Evolutionary conservation across 2,888 invertebrate genomes (phyloP).

Genomic region (Nesidiocoris tenuis): DNA sequence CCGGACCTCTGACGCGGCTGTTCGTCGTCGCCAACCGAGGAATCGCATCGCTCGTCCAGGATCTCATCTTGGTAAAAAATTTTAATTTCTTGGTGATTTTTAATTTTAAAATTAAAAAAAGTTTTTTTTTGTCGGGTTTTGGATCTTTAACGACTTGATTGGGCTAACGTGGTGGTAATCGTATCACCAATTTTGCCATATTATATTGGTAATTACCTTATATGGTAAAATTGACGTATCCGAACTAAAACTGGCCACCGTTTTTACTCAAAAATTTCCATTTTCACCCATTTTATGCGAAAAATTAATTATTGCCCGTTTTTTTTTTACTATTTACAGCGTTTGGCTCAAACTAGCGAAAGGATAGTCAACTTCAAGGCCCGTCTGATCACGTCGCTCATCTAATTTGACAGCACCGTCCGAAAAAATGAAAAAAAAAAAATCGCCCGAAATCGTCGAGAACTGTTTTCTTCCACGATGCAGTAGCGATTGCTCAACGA

Average conservation of each 20-base stretch:
- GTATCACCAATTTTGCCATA: too few species aligned
- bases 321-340: too few species aligned
- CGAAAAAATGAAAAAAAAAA: background rate
- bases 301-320: too few species aligned
- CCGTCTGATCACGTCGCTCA: conserved; percentile 83
- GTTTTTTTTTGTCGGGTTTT: background rate
- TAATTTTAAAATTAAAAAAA: background rate
- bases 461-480: background rate
- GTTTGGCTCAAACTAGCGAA: conserved; percentile 84
- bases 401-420: conserved; percentile 59
- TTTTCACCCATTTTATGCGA: too few species aligned
- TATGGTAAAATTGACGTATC: too few species aligned
- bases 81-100: background rate
- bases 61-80: conserved; percentile 77
- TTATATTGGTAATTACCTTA: too few species aligned
- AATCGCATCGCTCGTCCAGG: conserved; percentile 81
- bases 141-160: too few species aligned
- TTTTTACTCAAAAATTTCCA: too few species aligned
- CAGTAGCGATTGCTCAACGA: conserved; percentile 1
- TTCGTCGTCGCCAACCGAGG: conserved; percentile 86
- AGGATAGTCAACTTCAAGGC: conserved; percentile 92
- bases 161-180: too few species aligned
- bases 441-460: background rate
- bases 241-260: too few species aligned
- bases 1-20: conserved; percentile 81